Conservation (phyloP, 2,113 vertebrate genomes). For the Prunella fulvescens region DNA sequence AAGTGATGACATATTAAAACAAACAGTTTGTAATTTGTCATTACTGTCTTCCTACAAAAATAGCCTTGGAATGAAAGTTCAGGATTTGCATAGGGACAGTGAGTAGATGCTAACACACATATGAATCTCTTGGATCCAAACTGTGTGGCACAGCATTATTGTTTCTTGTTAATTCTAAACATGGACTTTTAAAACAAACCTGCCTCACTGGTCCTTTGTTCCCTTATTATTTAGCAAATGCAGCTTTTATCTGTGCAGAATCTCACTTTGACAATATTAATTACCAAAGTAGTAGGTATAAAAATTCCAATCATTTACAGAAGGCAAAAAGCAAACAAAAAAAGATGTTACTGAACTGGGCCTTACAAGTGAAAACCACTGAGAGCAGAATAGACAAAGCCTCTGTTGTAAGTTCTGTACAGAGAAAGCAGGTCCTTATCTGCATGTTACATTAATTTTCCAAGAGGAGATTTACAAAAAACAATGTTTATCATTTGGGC, state of each 20-base stretch:
- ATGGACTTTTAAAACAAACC: neutral
- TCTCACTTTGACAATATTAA: neutral
- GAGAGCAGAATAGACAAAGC: neutral
- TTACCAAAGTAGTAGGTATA: neutral
- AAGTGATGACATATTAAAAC: neutral
- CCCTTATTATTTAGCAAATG: neutral
- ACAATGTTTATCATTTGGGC: neutral
- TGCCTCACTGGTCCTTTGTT: neutral
- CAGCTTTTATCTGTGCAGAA: neutral
- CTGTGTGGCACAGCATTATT: neutral
- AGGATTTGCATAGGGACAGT: neutral
- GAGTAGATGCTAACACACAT: neutral
- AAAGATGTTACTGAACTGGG: neutral
- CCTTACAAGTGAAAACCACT: neutral
- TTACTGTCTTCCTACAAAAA: neutral
- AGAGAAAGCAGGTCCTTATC: neutral
- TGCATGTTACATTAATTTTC: neutral
- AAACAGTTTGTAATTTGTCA: neutral
- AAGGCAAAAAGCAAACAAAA: neutral
- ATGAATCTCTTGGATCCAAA: neutral
- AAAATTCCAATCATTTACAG: neutral
- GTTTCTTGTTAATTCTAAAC: neutral
- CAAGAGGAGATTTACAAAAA: neutral
- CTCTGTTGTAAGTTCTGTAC: neutral
- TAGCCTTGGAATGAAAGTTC: neutral